phyloP scores from a whole-genome alignment of 1,140 invertebrate genomes.

The Apocrypta bakeri region DNA sequence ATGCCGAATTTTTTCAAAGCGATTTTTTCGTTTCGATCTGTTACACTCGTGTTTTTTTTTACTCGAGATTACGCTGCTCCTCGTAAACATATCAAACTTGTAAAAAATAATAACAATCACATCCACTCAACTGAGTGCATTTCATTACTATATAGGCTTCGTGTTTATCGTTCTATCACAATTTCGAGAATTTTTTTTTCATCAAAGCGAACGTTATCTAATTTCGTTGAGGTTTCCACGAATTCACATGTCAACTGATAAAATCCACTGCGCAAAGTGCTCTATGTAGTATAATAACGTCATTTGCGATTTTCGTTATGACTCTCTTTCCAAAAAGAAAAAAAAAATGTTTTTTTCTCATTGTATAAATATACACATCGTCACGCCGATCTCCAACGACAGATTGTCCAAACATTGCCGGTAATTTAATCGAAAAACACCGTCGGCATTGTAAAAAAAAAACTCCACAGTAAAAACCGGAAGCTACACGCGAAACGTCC shows the following conservation, averaged over 20 bases:
- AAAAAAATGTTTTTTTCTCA: not conserved
- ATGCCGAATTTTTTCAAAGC: not conserved
- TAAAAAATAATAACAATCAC: not conserved
- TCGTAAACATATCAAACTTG: not conserved
- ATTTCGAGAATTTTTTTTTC: not conserved
- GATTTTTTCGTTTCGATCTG: not conserved
- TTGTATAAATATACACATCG: not conserved
- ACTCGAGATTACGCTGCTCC: not conserved
- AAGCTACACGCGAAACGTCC: constrained; percentile 52
- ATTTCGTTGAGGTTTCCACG: not conserved
- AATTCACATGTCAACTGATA: not conserved
- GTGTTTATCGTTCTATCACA: not conserved
- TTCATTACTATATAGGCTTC: not conserved
- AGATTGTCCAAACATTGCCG: not conserved
- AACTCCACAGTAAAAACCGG: constrained; percentile 51
- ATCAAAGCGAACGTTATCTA: not conserved
- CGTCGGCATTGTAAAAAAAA: not conserved
- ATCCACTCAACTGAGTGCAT: not conserved
- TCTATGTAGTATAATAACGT: not conserved
- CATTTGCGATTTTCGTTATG: not conserved
- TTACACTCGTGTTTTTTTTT: not conserved
- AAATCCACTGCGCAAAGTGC: not conserved
- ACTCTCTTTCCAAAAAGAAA: no score
- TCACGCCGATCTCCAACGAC: not conserved
- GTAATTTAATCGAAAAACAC: not conserved